These are phyloP conservation scores for Cavia porcellus DNA, from an alignment of 2,113 vertebrate species.

Conservation along the genomic window DNA sequence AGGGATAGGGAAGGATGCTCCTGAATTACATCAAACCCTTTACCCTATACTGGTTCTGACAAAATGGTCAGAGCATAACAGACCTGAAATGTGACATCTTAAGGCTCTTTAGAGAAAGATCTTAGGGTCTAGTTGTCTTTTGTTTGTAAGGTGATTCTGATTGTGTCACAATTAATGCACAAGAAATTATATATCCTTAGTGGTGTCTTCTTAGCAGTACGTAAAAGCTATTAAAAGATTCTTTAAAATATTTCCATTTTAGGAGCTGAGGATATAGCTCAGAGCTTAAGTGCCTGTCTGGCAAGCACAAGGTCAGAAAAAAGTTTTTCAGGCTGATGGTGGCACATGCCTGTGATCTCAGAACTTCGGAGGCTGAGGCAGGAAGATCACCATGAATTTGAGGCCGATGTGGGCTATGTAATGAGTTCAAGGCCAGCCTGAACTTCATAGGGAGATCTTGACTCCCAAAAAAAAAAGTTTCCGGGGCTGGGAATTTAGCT, in stretches of 20 bases:
- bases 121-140: neutral
- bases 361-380: neutral
- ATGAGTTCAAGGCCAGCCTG: neutral
- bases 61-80: neutral
- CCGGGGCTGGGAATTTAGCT: too few species aligned
- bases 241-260: neutral
- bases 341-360: neutral
- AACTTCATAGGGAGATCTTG: neutral
- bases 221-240: neutral
- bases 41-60: neutral
- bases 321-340: neutral
- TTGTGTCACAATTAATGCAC: neutral
- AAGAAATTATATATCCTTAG: neutral
- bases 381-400: neutral
- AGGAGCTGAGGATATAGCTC: neutral
- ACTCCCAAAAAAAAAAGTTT: neutral
- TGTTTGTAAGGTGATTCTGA: conserved; percentile 16
- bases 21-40: neutral
- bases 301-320: neutral
- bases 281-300: neutral
- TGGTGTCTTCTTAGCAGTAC: neutral
- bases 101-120: neutral
- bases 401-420: neutral
- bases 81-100: neutral
- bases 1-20: neutral